A percentile compares a stretch with the other conserved stretches of the same genome.
Evolutionary conservation across 2,797 vertebrate genomes (phyloP).

Genomic region (Cynopterus sphinx): DNA sequence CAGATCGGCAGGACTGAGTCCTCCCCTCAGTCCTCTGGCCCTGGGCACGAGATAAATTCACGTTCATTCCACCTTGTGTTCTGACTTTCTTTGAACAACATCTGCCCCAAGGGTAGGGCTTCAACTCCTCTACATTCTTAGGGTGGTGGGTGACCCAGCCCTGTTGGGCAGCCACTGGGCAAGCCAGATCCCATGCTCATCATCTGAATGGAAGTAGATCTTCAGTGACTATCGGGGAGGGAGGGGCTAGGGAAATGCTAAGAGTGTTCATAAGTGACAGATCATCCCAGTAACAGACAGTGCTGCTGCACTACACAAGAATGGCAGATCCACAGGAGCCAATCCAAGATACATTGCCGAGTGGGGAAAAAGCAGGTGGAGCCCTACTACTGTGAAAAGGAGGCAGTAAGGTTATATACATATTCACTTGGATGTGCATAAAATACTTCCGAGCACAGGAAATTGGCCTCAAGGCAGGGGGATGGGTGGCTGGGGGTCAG

Average conservation of each 20-base stretch:
- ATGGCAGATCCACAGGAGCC: rapidly evolving
- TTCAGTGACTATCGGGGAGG: neutral
- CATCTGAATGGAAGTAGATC: neutral
- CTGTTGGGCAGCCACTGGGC: neutral
- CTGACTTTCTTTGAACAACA: neutral
- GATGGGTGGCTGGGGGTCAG: too few relatives aligned
- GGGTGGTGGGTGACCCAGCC: neutral
- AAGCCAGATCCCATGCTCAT: neutral
- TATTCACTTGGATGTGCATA: neutral
- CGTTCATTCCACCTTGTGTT: neutral
- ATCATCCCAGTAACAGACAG: neutral
- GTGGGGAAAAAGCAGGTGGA: neutral
- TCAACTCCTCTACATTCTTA: neutral
- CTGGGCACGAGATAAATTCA: neutral
- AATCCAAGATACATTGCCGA: neutral
- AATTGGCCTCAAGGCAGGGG: neutral
- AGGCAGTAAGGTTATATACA: too few relatives aligned
- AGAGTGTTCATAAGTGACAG: neutral
- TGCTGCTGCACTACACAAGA: neutral
- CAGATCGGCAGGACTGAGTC: neutral
- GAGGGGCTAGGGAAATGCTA: neutral
- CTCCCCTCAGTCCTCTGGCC: neutral
- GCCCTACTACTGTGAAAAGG: neutral
- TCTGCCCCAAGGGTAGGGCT: neutral
- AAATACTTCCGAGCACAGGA: neutral